Percentiles rank a stretch among this genome's conserved stretches.
Conservation (phyloP, 2,888 invertebrate genomes). For the Apeira syringaria region DNA sequence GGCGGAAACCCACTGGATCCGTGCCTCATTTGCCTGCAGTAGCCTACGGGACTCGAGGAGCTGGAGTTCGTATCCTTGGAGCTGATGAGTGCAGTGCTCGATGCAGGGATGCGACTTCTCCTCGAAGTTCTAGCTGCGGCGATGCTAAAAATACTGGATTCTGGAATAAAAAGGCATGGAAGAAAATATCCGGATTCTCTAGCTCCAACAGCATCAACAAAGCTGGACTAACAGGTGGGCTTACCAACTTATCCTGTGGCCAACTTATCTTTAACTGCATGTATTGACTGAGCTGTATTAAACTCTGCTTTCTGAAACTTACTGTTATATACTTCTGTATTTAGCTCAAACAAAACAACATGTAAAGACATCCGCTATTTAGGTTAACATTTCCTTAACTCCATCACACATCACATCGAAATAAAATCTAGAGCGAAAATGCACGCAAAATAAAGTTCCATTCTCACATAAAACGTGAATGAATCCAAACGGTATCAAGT, state of each 20-base stretch:
- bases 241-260: slow-evolving; percentile 10
- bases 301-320: slow-evolving; percentile 24
- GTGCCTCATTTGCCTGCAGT: slow-evolving; percentile 79
- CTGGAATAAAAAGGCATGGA: slow-evolving; percentile 91
- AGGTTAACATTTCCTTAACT: slow-evolving; percentile 40
- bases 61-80: slow-evolving; percentile 74
- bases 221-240: slow-evolving; percentile 86
- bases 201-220: slow-evolving; percentile 88
- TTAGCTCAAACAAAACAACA: slow-evolving; percentile 58
- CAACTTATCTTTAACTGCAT: slow-evolving; percentile 14
- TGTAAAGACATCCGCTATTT: slow-evolving; percentile 43
- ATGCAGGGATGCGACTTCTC: slow-evolving; percentile 66
- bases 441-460: slow-evolving; percentile 53
- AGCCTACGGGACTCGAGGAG: slow-evolving; percentile 77
- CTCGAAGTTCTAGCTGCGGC: slow-evolving; percentile 76
- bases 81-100: slow-evolving; percentile 70
- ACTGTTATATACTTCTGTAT: slow-evolving; percentile 51
- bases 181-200: slow-evolving; percentile 89
- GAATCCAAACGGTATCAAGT: slow-evolving; percentile 66
- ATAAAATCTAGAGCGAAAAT: slow-evolving; percentile 45
- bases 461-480: slow-evolving; percentile 65
- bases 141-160: slow-evolving; percentile 83
- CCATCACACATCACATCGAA: slow-evolving; percentile 42
- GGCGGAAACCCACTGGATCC: slow-evolving; percentile 80
- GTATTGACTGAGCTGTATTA: slow-evolving; percentile 5